phyloP scores from a whole-genome alignment of 92 coral and sea anemone species.

The Phenganax subtilis region DNA sequence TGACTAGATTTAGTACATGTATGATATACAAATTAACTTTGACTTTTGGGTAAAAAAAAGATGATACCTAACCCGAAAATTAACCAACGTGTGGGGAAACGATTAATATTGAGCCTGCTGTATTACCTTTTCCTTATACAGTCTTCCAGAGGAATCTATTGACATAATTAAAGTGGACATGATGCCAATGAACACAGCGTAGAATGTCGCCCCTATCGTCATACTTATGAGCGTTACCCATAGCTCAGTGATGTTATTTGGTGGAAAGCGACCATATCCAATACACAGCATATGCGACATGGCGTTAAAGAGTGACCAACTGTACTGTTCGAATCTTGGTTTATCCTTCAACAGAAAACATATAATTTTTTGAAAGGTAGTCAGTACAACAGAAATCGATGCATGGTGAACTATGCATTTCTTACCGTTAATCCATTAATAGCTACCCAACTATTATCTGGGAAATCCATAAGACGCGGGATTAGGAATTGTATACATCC shows the following conservation, averaged over 20 bases:
- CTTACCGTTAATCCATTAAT: constrained; percentile 72
- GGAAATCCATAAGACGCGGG: constrained; percentile 85
- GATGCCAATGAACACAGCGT: constrained; percentile 98
- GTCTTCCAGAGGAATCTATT: constrained; percentile 93
- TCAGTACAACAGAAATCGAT: neutral
- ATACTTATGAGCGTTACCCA: constrained; percentile 92
- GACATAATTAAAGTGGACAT: constrained; percentile 96
- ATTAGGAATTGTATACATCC: constrained; percentile 95
- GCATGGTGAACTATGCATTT: too few species aligned
- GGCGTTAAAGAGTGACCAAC: constrained; percentile 95
- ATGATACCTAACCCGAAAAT: too few species aligned
- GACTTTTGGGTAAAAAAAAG: too few species aligned
- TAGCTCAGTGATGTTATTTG: constrained; percentile 75
- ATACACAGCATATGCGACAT: constrained; percentile 97
- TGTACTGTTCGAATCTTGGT: constrained; percentile 74
- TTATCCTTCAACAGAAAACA: constrained; percentile 52
- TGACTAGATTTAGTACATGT: too few species aligned
- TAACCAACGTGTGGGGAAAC: neutral
- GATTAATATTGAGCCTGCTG: neutral
- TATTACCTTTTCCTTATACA: constrained; percentile 87
- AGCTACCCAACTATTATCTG: constrained; percentile 84
- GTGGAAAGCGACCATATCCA: constrained; percentile 95
- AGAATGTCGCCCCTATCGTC: constrained; percentile 97
- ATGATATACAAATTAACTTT: too few species aligned
- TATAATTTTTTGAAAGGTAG: neutral